Conservation (phyloP, 2,113 vertebrate genomes). For the Ictalurus punctatus region DNA sequence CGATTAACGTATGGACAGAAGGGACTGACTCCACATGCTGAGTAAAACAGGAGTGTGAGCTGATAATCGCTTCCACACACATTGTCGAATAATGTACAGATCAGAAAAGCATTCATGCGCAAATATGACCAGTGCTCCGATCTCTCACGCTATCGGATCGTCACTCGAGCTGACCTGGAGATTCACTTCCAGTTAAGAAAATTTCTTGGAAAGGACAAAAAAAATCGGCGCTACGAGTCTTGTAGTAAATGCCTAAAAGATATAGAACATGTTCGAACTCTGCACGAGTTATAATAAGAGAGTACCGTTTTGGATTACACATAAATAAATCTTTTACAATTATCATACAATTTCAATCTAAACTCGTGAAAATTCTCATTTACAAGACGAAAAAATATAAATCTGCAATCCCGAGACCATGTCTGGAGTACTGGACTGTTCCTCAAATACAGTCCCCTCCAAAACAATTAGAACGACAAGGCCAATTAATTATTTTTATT, state of each 20-base stretch:
- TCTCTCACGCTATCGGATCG: not conserved
- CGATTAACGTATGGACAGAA: slow-evolving; percentile 58
- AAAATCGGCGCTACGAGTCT: not conserved
- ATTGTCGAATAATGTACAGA: slow-evolving; percentile 1
- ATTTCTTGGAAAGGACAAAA: not conserved
- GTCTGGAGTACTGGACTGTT: not conserved
- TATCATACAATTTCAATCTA: not conserved
- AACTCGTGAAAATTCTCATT: not conserved
- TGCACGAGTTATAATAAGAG: not conserved
- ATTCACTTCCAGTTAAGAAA: not conserved
- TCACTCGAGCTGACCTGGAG: not conserved
- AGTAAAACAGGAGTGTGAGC: slow-evolving; percentile 26
- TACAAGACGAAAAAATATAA: not conserved
- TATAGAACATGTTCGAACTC: not conserved
- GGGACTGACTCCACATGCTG: slow-evolving; percentile 48
- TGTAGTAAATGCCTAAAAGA: not conserved
- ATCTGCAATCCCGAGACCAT: not conserved
- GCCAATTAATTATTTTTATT: too few relatives aligned
- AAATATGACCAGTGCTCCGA: not conserved
- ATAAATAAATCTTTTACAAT: not conserved
- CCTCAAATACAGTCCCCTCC: not conserved
- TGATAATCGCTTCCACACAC: slow-evolving; percentile 41
- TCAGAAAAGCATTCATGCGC: not conserved
- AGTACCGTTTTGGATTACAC: not conserved
- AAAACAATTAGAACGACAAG: too few relatives aligned